A percentile compares a stretch with the other conserved stretches of the same genome.
These are phyloP conservation scores for Sphinx pinastri DNA, from an alignment of 2,888 invertebrate genomes.

Conservation along the genomic window DNA sequence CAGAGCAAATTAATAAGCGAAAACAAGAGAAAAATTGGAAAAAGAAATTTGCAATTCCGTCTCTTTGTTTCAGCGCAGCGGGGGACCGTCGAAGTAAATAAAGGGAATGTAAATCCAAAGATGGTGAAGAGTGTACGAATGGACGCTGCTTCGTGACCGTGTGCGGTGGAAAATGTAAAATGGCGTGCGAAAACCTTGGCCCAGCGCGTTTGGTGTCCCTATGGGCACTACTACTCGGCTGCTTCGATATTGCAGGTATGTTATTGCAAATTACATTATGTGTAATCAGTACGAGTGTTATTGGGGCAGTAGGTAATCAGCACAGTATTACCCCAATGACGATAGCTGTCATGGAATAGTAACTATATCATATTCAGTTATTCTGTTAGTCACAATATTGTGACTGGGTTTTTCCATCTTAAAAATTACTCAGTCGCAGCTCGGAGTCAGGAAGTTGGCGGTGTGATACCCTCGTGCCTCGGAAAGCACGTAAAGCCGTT, in stretches of 20 bases:
- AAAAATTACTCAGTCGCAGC: no score
- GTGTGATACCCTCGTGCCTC: no score
- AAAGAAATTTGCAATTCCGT: constrained; percentile 18
- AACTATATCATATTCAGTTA: no score
- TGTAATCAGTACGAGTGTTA: neutral
- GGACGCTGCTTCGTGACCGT: constrained; percentile 39
- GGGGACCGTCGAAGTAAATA: constrained; percentile 17
- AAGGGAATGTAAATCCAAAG: constrained; percentile 19
- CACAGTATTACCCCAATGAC: neutral
- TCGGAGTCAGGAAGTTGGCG: no score
- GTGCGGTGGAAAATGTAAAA: constrained; percentile 56
- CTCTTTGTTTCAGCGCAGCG: constrained; percentile 32
- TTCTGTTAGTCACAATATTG: no score
- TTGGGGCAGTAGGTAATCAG: neutral
- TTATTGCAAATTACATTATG: constrained; percentile 24
- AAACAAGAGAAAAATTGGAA: constrained; percentile 20
- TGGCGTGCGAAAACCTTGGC: constrained; percentile 64
- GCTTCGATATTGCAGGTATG: constrained; percentile 72
- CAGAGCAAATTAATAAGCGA: constrained; percentile 8
- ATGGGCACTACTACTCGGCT: constrained; percentile 69
- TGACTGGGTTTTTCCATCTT: no score
- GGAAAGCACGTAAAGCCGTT: no score
- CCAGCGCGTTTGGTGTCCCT: constrained; percentile 63
- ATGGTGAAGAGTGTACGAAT: constrained; percentile 25
- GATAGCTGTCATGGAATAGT: neutral